These are phyloP conservation scores for Thomomys bottae DNA, from an alignment of 2,113 vertebrate genomes.

Conservation along the genomic window DNA sequence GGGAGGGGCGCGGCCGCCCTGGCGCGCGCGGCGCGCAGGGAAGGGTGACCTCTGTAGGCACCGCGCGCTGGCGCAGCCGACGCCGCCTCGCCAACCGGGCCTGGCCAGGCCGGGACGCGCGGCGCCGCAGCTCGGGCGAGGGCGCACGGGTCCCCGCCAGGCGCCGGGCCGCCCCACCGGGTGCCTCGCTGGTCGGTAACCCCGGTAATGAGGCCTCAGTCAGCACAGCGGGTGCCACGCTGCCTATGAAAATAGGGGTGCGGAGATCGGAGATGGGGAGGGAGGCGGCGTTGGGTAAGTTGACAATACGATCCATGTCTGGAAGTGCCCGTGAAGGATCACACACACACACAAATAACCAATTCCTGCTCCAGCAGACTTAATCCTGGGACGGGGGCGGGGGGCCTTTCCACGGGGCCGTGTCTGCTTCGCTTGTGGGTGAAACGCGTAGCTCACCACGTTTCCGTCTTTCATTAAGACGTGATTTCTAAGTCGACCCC, in stretches of 20 bases:
- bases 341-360: too few relatives aligned
- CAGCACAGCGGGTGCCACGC: not conserved
- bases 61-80: conserved; percentile 64
- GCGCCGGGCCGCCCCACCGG: not conserved
- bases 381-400: not conserved
- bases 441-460: too few relatives aligned
- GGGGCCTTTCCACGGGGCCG: too few relatives aligned
- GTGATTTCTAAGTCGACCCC: conserved; percentile 1
- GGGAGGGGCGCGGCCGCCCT: not conserved
- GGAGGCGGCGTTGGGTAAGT: too few relatives aligned
- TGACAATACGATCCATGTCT: not conserved
- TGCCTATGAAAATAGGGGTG: not conserved
- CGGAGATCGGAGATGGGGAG: not conserved
- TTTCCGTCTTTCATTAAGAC: not conserved
- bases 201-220: not conserved
- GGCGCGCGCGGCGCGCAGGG: conserved; percentile 75
- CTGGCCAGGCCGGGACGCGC: too few relatives aligned
- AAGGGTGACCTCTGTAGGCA: conserved; percentile 90
- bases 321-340: not conserved
- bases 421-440: too few relatives aligned
- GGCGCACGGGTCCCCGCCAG: not conserved
- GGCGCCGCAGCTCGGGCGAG: not conserved
- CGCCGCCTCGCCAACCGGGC: not conserved
- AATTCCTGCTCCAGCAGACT: not conserved
- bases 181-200: not conserved